These are phyloP conservation scores for Spongilla lacustris DNA, from an alignment of 37 sponge, comb jelly and placozoan species.

Conservation along the genomic window DNA sequence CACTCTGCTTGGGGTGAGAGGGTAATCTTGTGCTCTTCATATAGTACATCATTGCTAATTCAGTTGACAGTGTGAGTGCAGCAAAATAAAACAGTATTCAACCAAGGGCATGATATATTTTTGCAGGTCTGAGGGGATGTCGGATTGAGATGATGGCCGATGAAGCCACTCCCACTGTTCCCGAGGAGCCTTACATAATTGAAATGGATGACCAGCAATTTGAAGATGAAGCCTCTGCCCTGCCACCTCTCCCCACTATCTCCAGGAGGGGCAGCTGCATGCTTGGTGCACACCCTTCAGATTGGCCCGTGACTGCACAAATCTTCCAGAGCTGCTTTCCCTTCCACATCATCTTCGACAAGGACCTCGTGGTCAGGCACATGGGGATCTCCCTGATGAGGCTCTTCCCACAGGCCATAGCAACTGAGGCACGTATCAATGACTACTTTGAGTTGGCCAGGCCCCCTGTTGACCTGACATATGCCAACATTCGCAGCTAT, in stretches of 20 bases:
- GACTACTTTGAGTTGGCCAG: conserved; percentile 55
- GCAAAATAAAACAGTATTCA: too few species aligned
- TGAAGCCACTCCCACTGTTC: too few species aligned
- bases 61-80: too few species aligned
- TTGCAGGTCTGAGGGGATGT: too few species aligned
- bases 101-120: too few species aligned
- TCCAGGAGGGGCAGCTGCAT: conserved; percentile 27
- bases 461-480: conserved; percentile 41
- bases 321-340: conserved; percentile 71
- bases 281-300: neutral
- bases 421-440: conserved; percentile 2
- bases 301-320: conserved; percentile 52
- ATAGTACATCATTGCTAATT: too few species aligned
- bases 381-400: conserved; percentile 69
- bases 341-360: conserved; percentile 81
- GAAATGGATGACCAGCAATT: too few species aligned
- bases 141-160: too few species aligned
- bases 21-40: too few species aligned
- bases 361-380: conserved; percentile 41
- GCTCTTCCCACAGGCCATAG: conserved; percentile 45
- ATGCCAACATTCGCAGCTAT: conserved; percentile 29
- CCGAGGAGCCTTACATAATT: too few species aligned
- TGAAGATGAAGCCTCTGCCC: neutral
- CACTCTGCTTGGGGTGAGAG: too few species aligned
- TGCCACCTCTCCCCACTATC: neutral